These are phyloP conservation scores for Aplodontia rufa DNA, from an alignment of 2,113 vertebrate species.

Conservation along the genomic window DNA sequence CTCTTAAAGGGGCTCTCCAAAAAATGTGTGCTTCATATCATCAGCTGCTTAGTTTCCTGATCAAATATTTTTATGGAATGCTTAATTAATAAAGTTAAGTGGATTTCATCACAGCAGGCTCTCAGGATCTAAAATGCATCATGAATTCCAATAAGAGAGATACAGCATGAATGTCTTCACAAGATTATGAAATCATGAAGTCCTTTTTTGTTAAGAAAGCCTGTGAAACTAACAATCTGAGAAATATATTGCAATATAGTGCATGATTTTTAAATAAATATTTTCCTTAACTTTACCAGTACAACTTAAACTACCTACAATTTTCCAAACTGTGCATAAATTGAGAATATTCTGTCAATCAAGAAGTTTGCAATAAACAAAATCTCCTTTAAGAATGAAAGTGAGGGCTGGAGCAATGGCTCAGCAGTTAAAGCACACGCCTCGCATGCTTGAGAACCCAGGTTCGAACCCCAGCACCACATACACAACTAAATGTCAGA, in stretches of 20 bases:
- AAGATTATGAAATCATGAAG: not conserved
- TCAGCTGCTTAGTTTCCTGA: not conserved
- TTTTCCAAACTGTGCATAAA: constrained; percentile 21
- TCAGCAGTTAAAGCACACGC: too few species aligned
- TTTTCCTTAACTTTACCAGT: not conserved
- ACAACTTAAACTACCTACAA: not conserved
- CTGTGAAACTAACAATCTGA: not conserved
- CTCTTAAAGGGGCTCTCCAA: not conserved
- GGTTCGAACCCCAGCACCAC: too few species aligned
- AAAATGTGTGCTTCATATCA: not conserved
- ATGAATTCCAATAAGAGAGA: not conserved
- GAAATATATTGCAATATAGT: not conserved
- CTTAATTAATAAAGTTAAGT: constrained; percentile 28
- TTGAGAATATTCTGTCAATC: not conserved
- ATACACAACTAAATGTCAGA: too few species aligned
- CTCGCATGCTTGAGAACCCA: too few species aligned
- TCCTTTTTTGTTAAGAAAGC: not conserved
- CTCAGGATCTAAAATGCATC: not conserved
- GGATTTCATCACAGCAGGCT: not conserved
- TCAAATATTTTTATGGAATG: not conserved
- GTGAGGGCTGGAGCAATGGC: too few species aligned
- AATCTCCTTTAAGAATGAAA: constrained; percentile 7
- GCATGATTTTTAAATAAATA: not conserved
- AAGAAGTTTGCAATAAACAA: not conserved
- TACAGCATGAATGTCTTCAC: not conserved